Percentiles rank a stretch among this genome's conserved stretches.
phyloP scores from a whole-genome alignment of 2,888 invertebrate species.

The Drepanosiphum platanoidis region DNA sequence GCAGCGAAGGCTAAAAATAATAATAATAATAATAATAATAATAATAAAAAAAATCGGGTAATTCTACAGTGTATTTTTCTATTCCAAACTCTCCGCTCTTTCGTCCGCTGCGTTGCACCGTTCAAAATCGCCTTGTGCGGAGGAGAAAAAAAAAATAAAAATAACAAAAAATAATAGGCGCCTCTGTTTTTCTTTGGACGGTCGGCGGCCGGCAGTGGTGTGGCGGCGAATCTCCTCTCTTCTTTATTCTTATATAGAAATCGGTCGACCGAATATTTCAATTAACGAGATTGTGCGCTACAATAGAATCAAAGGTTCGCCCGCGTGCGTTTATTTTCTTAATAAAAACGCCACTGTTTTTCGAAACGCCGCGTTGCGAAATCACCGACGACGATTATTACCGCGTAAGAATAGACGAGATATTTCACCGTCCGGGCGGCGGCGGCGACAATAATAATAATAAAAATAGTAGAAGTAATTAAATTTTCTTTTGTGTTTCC shows the following conservation, averaged over 20 bases:
- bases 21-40: not conserved
- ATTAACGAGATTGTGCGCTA: constrained; percentile 56
- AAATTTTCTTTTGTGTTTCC: constrained; percentile 20
- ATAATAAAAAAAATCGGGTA: constrained; percentile 8
- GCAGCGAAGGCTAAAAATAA: not conserved
- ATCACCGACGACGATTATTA: not conserved
- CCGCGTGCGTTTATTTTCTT: constrained; percentile 27
- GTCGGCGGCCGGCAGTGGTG: not conserved
- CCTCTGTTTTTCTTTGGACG: constrained; percentile 19
- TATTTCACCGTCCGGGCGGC: not conserved
- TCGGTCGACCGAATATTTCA: constrained; percentile 59
- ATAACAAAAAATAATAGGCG: constrained; percentile 17
- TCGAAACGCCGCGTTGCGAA: not conserved
- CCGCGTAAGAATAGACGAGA: not conserved
- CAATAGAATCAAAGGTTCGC: constrained; percentile 55
- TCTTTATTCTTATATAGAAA: constrained; percentile 35
- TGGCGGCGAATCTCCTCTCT: not conserved
- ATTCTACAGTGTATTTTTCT: constrained; percentile 18
- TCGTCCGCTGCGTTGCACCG: not conserved
- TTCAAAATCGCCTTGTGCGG: constrained; percentile 7
- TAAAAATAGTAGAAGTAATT: not conserved
- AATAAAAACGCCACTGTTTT: constrained; percentile 31
- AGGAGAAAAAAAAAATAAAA: constrained; percentile 2
- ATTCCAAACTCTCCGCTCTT: not conserved
- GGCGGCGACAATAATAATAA: constrained; percentile 5